A percentile compares a stretch with the other conserved stretches of the same genome.
These are phyloP conservation scores for Ploceus nigricollis DNA, from an alignment of 2,113 vertebrate genomes.

Conservation along the genomic window DNA sequence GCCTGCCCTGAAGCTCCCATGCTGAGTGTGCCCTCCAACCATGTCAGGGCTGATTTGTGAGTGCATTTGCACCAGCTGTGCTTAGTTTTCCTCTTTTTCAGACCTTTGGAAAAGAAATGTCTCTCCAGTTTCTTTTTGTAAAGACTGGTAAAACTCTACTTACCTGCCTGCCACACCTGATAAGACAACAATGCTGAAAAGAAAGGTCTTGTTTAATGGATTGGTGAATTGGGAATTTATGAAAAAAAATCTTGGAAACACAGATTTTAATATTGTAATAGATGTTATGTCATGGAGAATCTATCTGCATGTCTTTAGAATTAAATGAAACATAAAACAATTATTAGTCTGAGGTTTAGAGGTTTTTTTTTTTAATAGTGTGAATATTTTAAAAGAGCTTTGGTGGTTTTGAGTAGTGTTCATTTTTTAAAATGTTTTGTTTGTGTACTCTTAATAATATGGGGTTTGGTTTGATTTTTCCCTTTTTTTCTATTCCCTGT, in stretches of 20 bases:
- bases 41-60: neutral
- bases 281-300: neutral
- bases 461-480: neutral
- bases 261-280: neutral
- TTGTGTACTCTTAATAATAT: neutral
- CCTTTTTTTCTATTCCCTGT: neutral
- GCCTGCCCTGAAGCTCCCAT: neutral
- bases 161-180: neutral
- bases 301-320: neutral
- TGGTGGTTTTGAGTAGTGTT: rapidly evolving
- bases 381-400: neutral
- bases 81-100: neutral
- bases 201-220: neutral
- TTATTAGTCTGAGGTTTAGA: neutral
- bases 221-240: neutral
- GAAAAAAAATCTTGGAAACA: neutral
- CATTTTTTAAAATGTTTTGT: neutral
- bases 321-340: neutral
- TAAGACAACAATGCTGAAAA: neutral
- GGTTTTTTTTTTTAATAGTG: rapidly evolving
- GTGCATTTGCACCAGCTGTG: neutral
- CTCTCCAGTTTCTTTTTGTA: neutral
- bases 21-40: rapidly evolving
- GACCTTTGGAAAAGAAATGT: neutral
- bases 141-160: neutral